Base-by-base conservation (phyloP, 2,113 vertebrate genomes). In the Strix uralensis region DNA sequence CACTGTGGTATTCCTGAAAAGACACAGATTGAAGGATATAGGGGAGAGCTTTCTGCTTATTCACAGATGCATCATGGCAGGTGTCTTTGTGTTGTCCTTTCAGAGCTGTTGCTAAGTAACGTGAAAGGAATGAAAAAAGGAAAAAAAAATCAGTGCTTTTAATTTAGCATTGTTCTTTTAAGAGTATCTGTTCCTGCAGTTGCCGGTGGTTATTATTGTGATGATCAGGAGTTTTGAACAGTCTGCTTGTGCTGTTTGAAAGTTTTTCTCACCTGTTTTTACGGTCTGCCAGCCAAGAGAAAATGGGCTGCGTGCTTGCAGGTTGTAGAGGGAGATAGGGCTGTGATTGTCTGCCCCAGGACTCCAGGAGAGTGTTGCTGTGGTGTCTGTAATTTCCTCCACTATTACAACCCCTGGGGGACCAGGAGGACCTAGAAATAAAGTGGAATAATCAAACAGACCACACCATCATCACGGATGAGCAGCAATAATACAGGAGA, bases 221-320 rank as follows among this genome's bases (percentile, higher is more conserved):
- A 85, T 18, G 71, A 51, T n/a, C 44, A 82, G 49, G 40, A 82
- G 26, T 70, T 95, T 75, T 88, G 91, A 95, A 73, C 26, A 86
- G 52, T 78, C 74, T 94, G 54, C 55, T 93, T 80, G 63, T 61
- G 72, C 54, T 77, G 10, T 87, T 69, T 84, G 42, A 49, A 94
- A 90, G 19, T 63, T 62, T 81, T 84, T 90, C 96, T 98, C 98
- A 99, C 99, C 99, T 98, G 99, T 99, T 96, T 98, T 99, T 91
- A 99, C 99, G 1, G 98, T 99, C 98, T 99, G 99, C 99, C 99
- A 99, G 92, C 99, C 99, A 97, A 99, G 98, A 92, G 99, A 99
- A 98, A 99, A 99, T 4, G 99, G 99, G 97, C 99, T 99, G 38
- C 99, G 99, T 44, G 99, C 99, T 98, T 99, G 99, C 82, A 99